phyloP scores from a whole-genome alignment of 2,113 vertebrate species.

The Riparia riparia region DNA sequence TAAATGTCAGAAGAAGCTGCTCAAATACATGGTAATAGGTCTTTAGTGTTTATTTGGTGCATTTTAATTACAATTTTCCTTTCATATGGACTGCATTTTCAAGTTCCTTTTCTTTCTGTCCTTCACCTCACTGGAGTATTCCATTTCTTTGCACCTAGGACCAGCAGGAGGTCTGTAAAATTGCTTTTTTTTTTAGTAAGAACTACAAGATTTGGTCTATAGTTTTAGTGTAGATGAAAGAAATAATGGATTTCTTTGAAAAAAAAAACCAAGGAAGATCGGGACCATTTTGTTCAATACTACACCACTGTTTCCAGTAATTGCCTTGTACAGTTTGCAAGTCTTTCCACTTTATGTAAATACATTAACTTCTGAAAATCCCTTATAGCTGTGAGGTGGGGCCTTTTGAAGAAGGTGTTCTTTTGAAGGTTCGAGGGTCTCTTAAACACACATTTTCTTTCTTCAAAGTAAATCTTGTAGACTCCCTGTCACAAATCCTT shows the following conservation, averaged over 20 bases:
- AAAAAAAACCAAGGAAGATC: not conserved
- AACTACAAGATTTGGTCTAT: not conserved
- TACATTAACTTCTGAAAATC: constrained; percentile 18
- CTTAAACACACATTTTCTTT: constrained; percentile 42
- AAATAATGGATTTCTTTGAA: not conserved
- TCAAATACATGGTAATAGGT: not conserved
- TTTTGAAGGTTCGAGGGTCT: not conserved
- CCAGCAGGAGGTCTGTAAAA: constrained; percentile 12
- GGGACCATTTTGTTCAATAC: not conserved
- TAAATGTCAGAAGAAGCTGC: not conserved
- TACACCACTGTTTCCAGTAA: not conserved
- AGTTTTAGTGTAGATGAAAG: constrained; percentile 49
- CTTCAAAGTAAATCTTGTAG: constrained; percentile 42
- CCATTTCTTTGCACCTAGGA: not conserved
- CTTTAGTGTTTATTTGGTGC: not conserved
- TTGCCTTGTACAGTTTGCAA: not conserved
- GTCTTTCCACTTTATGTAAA: constrained; percentile 41
- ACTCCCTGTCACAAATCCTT: constrained; percentile 41
- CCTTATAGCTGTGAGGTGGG: not conserved
- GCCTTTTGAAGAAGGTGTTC: constrained; percentile 9
- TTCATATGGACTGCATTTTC: not conserved
- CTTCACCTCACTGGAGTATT: not conserved
- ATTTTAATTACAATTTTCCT: not conserved
- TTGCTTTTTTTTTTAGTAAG: not conserved
- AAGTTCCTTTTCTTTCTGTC: not conserved